Percentiles rank a stretch among this genome's conserved stretches.
These are phyloP conservation scores for Erythrolamprus reginae DNA, from an alignment of 2,113 vertebrate species.

Conservation along the genomic window DNA sequence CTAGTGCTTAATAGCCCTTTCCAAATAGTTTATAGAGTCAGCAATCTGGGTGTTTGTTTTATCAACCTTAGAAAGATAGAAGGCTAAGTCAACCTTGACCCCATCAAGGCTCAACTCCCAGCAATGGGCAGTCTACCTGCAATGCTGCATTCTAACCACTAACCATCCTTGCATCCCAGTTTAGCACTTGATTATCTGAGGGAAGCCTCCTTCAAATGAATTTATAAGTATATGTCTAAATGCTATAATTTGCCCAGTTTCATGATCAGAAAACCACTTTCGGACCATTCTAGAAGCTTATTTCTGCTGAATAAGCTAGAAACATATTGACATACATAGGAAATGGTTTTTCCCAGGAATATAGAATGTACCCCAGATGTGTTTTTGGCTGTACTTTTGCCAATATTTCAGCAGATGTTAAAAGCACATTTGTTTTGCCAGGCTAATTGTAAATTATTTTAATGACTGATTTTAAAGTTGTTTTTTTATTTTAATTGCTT, in stretches of 20 bases:
- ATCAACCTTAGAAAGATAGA: neutral
- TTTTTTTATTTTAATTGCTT: neutral
- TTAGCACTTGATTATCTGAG: neutral
- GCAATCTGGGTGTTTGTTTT: neutral
- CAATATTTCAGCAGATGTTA: neutral
- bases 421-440: neutral
- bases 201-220: neutral
- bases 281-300: neutral
- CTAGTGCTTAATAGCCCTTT: too few species aligned
- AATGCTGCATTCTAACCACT: neutral
- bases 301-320: too few species aligned
- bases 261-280: neutral
- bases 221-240: too few species aligned
- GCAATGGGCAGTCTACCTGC: neutral
- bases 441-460: neutral
- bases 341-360: neutral
- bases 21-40: too few species aligned
- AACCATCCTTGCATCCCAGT: neutral
- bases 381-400: neutral
- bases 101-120: neutral
- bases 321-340: neutral
- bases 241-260: too few species aligned
- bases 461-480: neutral
- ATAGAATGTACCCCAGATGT: neutral
- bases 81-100: neutral